Evolutionary conservation across 1,140 invertebrate species (phyloP).

Genomic region (Aphidius ervi): DNA sequence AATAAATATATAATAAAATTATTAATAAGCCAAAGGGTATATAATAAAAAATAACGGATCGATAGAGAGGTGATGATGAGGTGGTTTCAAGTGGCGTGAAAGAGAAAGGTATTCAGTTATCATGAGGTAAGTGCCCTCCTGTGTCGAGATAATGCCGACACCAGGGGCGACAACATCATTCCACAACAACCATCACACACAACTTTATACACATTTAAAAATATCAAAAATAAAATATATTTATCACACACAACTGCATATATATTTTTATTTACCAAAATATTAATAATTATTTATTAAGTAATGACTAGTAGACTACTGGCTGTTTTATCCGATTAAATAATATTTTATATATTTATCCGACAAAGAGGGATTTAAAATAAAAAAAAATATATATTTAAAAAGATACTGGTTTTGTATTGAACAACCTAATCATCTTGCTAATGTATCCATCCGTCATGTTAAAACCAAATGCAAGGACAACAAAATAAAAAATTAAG

Average conservation of each 20-base stretch:
- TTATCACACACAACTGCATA: constrained; percentile 24
- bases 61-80: constrained; percentile 2
- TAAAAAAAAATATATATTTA: too few relatives aligned
- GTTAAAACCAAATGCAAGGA: too few relatives aligned
- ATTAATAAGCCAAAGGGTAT: constrained; percentile 5
- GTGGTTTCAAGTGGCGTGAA: constrained; percentile 11
- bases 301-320: too few relatives aligned
- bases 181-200: constrained; percentile 44
- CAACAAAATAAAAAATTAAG: too few relatives aligned
- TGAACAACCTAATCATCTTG: too few relatives aligned
- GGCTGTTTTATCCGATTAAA: too few relatives aligned
- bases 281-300: too few relatives aligned
- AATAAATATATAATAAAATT: neutral
- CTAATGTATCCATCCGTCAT: too few relatives aligned
- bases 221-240: constrained; percentile 25
- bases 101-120: constrained; percentile 36
- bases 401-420: too few relatives aligned
- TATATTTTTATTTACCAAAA: neutral
- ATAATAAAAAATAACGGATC: constrained; percentile 1
- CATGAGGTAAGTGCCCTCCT: constrained; percentile 50
- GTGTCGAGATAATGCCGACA: constrained; percentile 51
- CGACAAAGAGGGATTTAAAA: too few relatives aligned
- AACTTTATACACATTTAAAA: constrained; percentile 40
- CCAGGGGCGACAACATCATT: constrained; percentile 51
- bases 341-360: too few relatives aligned